Base-by-base conservation (phyloP, 2,113 vertebrate genomes). In the Aviceda subcristata region DNA sequence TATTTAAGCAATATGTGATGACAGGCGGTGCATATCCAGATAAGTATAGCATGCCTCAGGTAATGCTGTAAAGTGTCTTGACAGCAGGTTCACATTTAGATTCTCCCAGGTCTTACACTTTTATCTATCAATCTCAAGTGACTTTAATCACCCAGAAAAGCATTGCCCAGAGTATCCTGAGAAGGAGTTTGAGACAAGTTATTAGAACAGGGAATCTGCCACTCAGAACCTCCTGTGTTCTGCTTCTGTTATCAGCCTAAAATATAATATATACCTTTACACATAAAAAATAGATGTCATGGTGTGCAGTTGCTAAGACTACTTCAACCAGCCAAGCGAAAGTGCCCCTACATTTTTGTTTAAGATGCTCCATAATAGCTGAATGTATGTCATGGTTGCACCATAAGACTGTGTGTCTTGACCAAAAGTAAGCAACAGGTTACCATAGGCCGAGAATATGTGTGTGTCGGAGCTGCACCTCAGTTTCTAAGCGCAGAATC, bases 1-100 rank as follows among this genome's bases (percentile, higher is more conserved):
- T 81, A 90, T 88, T 96, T 92, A 91, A 94, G 95, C 88, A 85
- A n/a, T 62, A 78, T 71, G 51, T 67, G 86, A 53, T 96, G 90
- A 72, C 82, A 96, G 90, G 48, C 3, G 0, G 51, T 92, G 77
- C 86, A 21, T 88, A 73, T 71, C 89, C 0, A 3, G 62, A 4
- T 91, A 73, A 89, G 63, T 26, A 50, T 12, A 89, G 68, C 57
- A 57, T 30, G 86, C 92, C 83, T 94, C 29, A 7, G 73, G 93
- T 83, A 69, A 82, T 86, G 71, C 73, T 94, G 71, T 36, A 56
- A 89, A 85, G 41, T 75, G 76, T 63, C 80, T 86, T 90, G 91
- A 91, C 81, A 91, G 80, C 77, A 90, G 43, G 63, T 91, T 94
- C 84, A 34, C 39, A 21, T 80, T 77, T 59, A 68, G 91, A 78